Conservation (phyloP, 1,140 invertebrate genomes). For the Physella acuta region DNA sequence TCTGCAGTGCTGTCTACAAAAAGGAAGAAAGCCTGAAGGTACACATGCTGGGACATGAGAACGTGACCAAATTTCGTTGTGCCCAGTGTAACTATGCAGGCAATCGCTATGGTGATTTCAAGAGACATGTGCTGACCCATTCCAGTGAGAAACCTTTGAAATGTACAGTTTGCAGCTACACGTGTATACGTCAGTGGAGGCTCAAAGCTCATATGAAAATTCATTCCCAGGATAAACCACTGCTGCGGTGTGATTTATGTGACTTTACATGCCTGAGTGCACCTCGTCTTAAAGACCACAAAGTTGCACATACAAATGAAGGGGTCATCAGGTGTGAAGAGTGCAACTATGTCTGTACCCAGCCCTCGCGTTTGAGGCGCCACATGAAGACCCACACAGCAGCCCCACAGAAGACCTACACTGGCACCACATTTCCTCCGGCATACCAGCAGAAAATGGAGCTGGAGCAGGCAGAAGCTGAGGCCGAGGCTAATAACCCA, state of each 20-base stretch:
- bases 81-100: slow-evolving; percentile 18
- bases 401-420: slow-evolving; percentile 4
- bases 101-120: slow-evolving; percentile 14
- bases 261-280: slow-evolving; percentile 12
- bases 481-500: background rate
- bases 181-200: slow-evolving; percentile 21
- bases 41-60: slow-evolving; percentile 18
- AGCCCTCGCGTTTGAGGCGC: slow-evolving; percentile 10
- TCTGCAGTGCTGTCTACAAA: slow-evolving; percentile 18
- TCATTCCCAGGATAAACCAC: slow-evolving; percentile 9
- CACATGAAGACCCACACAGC: slow-evolving; percentile 7
- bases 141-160: slow-evolving; percentile 15
- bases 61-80: slow-evolving; percentile 16
- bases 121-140: slow-evolving; percentile 20
- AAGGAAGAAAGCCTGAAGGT: slow-evolving; percentile 24
- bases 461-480: background rate
- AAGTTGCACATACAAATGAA: slow-evolving; percentile 1
- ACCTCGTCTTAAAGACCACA: slow-evolving; percentile 14
- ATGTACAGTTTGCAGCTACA: slow-evolving; percentile 16
- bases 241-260: slow-evolving; percentile 18
- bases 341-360: slow-evolving; percentile 15
- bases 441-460: slow-evolving; percentile 9
- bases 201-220: slow-evolving; percentile 24
- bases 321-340: slow-evolving; percentile 7
- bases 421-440: slow-evolving; percentile 10